These are phyloP conservation scores for Denticeps clupeoides DNA, from an alignment of 2,797 vertebrate genomes.

Conservation along the genomic window DNA sequence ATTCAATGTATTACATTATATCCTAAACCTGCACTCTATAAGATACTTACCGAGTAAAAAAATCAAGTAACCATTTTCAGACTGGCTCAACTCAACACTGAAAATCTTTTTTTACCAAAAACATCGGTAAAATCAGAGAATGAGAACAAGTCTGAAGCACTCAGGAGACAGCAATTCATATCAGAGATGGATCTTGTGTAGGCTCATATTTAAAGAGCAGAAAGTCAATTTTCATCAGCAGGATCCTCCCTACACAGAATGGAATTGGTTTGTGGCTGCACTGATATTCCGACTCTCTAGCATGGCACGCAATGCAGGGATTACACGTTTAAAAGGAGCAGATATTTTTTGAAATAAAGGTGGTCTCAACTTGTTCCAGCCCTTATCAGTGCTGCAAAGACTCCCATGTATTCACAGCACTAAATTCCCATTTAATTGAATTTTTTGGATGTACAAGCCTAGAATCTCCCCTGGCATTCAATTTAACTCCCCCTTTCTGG, in stretches of 20 bases:
- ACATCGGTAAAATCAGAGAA: too few species aligned
- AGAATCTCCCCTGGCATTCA: constrained; percentile 89
- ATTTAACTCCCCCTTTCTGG: constrained; percentile 76
- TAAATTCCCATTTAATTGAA: constrained; percentile 99
- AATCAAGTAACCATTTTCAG: too few species aligned
- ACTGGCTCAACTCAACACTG: too few species aligned
- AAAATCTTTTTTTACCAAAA: too few species aligned
- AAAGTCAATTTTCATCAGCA: constrained; percentile 78
- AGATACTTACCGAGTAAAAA: too few species aligned
- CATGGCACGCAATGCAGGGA: constrained; percentile 88
- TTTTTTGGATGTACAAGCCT: constrained; percentile 92
- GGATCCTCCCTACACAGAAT: too few species aligned
- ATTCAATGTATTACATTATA: too few species aligned
- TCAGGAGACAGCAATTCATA: too few species aligned
- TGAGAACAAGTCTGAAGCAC: too few species aligned
- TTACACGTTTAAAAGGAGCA: constrained; percentile 90
- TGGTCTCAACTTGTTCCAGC: constrained; percentile 57
- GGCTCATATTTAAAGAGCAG: constrained; percentile 80
- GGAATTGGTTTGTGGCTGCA: constrained; percentile 86
- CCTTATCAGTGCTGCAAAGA: constrained; percentile 89
- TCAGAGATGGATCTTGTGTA: constrained; percentile 62
- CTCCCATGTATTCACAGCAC: constrained; percentile 95
- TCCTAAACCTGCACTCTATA: too few species aligned
- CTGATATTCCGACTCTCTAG: constrained; percentile 85
- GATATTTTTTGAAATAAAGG: constrained; percentile 83